Conservation (phyloP, 2,113 vertebrate genomes). For the Australoheros scitulus region DNA sequence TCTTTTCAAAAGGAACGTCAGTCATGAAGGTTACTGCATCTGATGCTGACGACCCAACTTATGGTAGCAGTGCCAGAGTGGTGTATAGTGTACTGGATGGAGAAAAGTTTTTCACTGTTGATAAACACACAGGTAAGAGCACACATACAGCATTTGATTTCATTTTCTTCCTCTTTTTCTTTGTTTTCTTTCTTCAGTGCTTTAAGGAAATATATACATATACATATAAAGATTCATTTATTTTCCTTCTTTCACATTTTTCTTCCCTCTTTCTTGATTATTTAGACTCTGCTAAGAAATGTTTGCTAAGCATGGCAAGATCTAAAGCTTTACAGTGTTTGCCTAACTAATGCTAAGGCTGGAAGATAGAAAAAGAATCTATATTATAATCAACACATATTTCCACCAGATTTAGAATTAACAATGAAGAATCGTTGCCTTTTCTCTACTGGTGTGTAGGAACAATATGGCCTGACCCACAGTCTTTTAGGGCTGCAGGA, state of each 20-base stretch:
- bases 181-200: neutral
- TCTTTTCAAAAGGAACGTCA: slow-evolving; percentile 87
- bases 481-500: slow-evolving; percentile 37
- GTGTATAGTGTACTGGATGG: slow-evolving; percentile 96
- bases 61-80: slow-evolving; percentile 93
- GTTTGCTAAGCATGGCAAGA: too few relatives aligned
- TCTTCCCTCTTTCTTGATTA: too few relatives aligned
- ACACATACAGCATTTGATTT: neutral
- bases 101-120: slow-evolving; percentile 93
- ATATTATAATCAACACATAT: too few relatives aligned
- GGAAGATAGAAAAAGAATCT: too few relatives aligned
- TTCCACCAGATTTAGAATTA: neutral
- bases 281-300: too few relatives aligned
- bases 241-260: too few relatives aligned
- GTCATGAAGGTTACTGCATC: slow-evolving; percentile 97
- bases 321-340: too few relatives aligned
- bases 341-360: too few relatives aligned
- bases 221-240: neutral
- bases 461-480: slow-evolving; percentile 21
- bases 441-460: neutral
- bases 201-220: neutral
- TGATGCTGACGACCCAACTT: slow-evolving; percentile 94
- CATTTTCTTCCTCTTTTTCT: neutral
- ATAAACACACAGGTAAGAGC: slow-evolving; percentile 91
- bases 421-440: neutral